phyloP scores from a whole-genome alignment of 1,140 invertebrate species.

The Bombus confusus region DNA sequence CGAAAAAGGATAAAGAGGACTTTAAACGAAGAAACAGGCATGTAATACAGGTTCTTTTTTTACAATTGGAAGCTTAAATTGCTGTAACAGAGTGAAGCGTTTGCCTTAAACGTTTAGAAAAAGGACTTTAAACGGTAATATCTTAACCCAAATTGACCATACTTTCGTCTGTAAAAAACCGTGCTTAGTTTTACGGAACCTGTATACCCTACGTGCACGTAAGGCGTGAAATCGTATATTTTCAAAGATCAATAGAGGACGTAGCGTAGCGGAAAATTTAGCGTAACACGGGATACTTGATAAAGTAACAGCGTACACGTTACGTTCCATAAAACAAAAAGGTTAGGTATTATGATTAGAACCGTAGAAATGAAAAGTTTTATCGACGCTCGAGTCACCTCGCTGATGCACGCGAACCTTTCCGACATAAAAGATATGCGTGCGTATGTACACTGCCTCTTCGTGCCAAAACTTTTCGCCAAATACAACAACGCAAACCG shows the following conservation, averaged over 20 bases:
- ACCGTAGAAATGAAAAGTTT: no score
- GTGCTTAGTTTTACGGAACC: background rate
- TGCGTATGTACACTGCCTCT: accelerated
- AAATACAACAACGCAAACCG: no score
- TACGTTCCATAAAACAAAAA: no score
- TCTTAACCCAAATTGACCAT: background rate
- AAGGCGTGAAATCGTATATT: background rate
- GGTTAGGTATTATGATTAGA: no score
- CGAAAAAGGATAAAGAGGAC: background rate
- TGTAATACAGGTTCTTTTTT: background rate
- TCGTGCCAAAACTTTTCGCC: no score
- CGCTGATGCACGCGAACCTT: no score
- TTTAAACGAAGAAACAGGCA: background rate
- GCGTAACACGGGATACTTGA: background rate
- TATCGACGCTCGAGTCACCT: no score
- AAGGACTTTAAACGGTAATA: constrained; percentile 7
- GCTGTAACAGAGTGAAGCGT: background rate
- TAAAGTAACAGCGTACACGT: background rate
- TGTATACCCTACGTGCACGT: background rate
- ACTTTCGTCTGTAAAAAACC: background rate
- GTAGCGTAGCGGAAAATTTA: background rate
- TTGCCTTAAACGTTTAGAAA: background rate
- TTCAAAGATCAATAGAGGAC: background rate
- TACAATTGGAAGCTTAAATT: background rate
- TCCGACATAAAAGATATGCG: no score